Base-by-base conservation (phyloP, 1,140 invertebrate genomes). In the Diabrotica virgifera region DNA sequence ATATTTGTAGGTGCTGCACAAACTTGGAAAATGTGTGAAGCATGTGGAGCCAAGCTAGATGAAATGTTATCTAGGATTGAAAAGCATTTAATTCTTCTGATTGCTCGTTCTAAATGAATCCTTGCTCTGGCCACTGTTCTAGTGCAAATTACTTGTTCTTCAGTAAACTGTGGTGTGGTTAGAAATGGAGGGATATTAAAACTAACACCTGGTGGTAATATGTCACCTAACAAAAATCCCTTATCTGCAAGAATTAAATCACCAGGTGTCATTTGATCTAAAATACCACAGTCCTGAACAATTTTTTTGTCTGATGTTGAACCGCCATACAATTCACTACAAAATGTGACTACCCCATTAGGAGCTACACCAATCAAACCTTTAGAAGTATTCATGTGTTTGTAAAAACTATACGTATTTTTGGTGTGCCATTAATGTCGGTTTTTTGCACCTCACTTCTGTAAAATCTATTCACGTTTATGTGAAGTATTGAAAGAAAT, bases 401-500 rank as follows among this genome's bases (percentile, higher is more conserved):
- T 59, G 52, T 64, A 64, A n/a, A 5, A 14, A 52, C 63, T 64
- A 52, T 50, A 64, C n/a, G 63, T 64, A 5, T 40, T 36, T 64
- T 60, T 64, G 63, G 36, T 13, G 64, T 8, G 36, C 36, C 54
- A 70, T 46, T n/a, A 11, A 53, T 6, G 5, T 38, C 12, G 65
- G 58, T 14, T 52, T 10, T 14, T 37, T 53, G 12, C 54, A 60
- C 36, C 11, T 24, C 9, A 70, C 50, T 58, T 70, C 68, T 50
- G 65, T 67, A 36, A 65, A 70, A 58, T 70, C 62, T 12, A 70
- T n/a, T n/a, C n/a, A n/a, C n/a, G n/a, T n/a, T n/a, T n/a, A n/a
- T n/a, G n/a, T n/a, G n/a, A n/a, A n/a, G n/a, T n/a, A n/a, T n/a
- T n/a, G n/a, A n/a, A n/a, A n/a, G n/a, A n/a, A n/a, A n/a, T n/a